Evolutionary conservation across 2,113 vertebrate species (phyloP).

Genomic region (Aptenodytes forsteri): DNA sequence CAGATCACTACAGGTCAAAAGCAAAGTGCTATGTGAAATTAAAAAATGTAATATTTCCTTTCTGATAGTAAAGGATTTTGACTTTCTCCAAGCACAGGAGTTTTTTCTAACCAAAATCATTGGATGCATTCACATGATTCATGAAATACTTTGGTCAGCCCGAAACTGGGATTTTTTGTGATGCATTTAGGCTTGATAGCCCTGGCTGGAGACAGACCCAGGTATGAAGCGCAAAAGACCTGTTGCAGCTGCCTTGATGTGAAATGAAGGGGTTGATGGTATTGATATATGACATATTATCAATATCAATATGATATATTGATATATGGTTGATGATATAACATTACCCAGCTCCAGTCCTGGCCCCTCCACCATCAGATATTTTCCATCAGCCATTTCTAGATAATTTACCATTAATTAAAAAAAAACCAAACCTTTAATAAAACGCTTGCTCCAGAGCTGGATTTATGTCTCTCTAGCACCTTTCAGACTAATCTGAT

Average conservation of each 20-base stretch:
- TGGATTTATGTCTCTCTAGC: slow-evolving; percentile 49
- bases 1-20: neutral
- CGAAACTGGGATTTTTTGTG: neutral
- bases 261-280: neutral
- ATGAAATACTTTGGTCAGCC: neutral
- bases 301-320: neutral
- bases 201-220: neutral
- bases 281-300: neutral
- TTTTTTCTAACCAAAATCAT: neutral
- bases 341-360: neutral
- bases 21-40: neutral
- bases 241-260: neutral
- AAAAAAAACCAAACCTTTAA: neutral
- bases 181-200: neutral
- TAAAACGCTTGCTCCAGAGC: neutral
- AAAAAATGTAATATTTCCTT: neutral
- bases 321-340: neutral
- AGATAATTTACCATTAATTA: neutral
- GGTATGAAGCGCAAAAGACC: neutral
- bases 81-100: neutral
- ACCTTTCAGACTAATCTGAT: slow-evolving; percentile 68
- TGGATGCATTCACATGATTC: neutral
- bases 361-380: neutral
- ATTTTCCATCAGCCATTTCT: neutral
- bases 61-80: neutral